Evolutionary conservation across 1,140 invertebrate genomes (phyloP).

Genomic region (Ips typographus): DNA sequence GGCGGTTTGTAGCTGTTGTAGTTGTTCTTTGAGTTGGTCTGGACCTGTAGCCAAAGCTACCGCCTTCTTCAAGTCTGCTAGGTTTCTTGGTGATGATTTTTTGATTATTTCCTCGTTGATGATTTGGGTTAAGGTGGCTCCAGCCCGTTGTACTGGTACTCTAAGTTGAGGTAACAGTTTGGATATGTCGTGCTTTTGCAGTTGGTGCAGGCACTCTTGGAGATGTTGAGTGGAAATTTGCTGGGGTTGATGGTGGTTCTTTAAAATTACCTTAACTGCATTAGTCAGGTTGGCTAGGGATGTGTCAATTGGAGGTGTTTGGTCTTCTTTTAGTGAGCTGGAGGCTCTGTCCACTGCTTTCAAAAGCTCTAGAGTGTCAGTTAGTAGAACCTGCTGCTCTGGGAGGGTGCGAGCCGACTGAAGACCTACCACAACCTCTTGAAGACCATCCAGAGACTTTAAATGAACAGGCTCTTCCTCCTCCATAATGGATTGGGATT

Average conservation of each 20-base stretch:
- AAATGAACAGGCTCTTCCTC: constrained; percentile 26
- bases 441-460: constrained; percentile 25
- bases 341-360: constrained; percentile 19
- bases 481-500: neutral
- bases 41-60: neutral
- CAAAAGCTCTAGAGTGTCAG: constrained; percentile 19
- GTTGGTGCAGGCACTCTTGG: neutral
- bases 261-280: constrained; percentile 23
- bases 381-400: constrained; percentile 26
- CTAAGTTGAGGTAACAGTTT: constrained; percentile 11
- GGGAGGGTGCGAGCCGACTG: constrained; percentile 13
- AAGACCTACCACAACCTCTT: constrained; percentile 16
- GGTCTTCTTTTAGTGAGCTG: constrained; percentile 12
- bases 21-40: neutral
- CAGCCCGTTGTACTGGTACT: constrained; percentile 25
- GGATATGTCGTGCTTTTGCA: constrained; percentile 3
- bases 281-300: constrained; percentile 11
- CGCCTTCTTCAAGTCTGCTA: neutral
- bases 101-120: constrained; percentile 11
- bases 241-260: constrained; percentile 9
- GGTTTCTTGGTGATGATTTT: neutral
- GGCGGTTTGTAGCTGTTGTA: neutral
- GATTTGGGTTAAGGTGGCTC: constrained; percentile 24
- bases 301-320: constrained; percentile 11
- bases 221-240: constrained; percentile 7